Conservation (phyloP, 2,888 invertebrate genomes). For the Crossocerus cetratus region DNA sequence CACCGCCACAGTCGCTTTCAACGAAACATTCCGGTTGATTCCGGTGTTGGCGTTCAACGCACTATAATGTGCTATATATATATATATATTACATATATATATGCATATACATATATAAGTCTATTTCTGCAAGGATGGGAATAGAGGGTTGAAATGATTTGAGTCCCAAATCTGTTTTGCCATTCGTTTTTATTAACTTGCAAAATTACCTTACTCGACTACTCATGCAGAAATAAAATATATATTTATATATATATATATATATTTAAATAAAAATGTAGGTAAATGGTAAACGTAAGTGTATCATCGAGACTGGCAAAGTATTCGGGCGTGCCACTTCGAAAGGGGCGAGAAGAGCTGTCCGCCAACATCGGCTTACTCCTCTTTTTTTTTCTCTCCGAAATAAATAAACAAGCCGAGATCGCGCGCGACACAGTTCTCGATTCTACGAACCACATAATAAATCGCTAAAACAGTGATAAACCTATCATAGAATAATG, state of each 20-base stretch:
- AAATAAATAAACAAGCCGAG: slow-evolving; percentile 21
- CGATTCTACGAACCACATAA: slow-evolving; percentile 38
- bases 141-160: background rate
- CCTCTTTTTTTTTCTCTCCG: background rate
- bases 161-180: slow-evolving; percentile 31
- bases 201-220: slow-evolving; percentile 55
- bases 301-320: slow-evolving; percentile 42
- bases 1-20: no score
- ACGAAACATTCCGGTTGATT: no score
- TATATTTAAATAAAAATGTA: slow-evolving; percentile 50
- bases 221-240: slow-evolving; percentile 63
- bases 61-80: no score
- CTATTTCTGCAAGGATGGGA: background rate
- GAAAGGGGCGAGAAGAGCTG: slow-evolving; percentile 14
- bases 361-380: slow-evolving; percentile 17
- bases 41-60: no score
- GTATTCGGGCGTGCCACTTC: slow-evolving; percentile 26
- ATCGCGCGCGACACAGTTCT: slow-evolving; percentile 17
- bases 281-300: slow-evolving; percentile 54
- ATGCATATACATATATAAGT: no score
- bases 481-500: slow-evolving; percentile 67
- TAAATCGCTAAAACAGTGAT: slow-evolving; percentile 59
- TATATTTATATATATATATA: slow-evolving; percentile 25
- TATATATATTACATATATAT: no score
- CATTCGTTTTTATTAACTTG: slow-evolving; percentile 61